Evolutionary conservation across 2,797 vertebrate species (phyloP), one percentile per base, ranked within the genome.

Genomic region (Corythornis leucogaster): DNA sequence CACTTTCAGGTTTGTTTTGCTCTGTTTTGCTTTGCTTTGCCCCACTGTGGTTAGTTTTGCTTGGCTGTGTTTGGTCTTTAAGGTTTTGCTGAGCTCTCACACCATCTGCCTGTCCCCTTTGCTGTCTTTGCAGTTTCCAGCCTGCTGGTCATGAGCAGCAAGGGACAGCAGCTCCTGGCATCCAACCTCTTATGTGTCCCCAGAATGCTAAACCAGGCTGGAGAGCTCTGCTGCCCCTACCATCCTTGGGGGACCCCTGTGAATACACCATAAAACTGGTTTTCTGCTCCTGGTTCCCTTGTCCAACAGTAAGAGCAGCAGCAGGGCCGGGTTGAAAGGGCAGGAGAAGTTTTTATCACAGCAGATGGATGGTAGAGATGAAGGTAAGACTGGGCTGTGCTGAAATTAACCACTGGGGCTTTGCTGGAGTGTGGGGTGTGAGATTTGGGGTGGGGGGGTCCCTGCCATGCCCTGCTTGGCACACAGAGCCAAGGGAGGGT

Each of bases 241-340:
- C 61, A 5, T 21, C 50, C 51, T 5, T 15, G 22, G 21, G 31
- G 18, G 33, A 11, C 4, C 6, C 6, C 21, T 15, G 16, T 12
- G 38, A 33, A 14, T 26, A 8, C 1, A 3, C 35, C 1, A 0
- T 8, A 9, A 43, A 30, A 40, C 12, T 13, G 8, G 11, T 28
- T 54, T 48, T 48, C 40, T 8, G 2, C 19, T 74, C 61, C 17
- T 50, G 9, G 8, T 31, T 74, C 11, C 35, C 30, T 31, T 12
- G 7, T 35, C 80, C 48, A 20, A 12, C 22, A 55, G 51, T 15
- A 35, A 22, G 3, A 30, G 30, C 46, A 73, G 30, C 25, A 54
- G 40, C 42, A 24, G 33, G 13, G 31, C 48, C 30, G 26, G n/a
- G 42, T 20, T 2, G 0, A 20, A 50, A 38, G 19, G 5, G 22